Percentiles rank a stretch among this genome's conserved stretches.
These are phyloP conservation scores for Willowsia nigromaculata DNA, from an alignment of 2,888 invertebrate species.

Conservation along the genomic window DNA sequence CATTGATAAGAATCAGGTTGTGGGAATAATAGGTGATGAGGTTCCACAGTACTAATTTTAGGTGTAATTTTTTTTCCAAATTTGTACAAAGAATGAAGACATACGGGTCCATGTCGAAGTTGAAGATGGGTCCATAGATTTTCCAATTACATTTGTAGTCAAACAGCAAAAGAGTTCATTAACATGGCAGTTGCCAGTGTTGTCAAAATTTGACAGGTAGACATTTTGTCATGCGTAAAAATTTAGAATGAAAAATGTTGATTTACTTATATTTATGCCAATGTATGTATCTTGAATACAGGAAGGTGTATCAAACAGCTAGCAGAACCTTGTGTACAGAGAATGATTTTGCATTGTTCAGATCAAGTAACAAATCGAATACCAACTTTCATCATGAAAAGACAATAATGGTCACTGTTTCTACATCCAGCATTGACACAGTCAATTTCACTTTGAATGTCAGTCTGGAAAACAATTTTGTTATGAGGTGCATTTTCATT, in stretches of 20 bases:
- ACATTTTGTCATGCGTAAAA: background rate
- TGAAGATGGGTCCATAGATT: conserved; percentile 81
- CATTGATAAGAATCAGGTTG: too few relatives aligned
- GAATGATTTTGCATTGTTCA: conserved; percentile 58
- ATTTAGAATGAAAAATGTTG: background rate
- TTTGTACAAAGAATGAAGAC: conserved; percentile 73
- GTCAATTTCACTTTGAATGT: conserved; percentile 84
- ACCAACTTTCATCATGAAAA: conserved; percentile 77
- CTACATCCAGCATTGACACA: conserved; percentile 84
- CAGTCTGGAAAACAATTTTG: conserved; percentile 84
- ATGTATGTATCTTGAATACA: background rate
- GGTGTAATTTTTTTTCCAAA: background rate
- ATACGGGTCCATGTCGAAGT: conserved; percentile 79
- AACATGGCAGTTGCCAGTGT: conserved; percentile 89
- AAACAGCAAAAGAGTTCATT: conserved; percentile 87
- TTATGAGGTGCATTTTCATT: conserved; percentile 80
- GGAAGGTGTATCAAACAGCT: conserved; percentile 73
- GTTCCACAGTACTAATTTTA: too few relatives aligned
- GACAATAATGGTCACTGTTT: conserved; percentile 85
- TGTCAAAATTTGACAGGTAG: conserved; percentile 69
- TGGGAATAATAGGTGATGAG: too few relatives aligned
- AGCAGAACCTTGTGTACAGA: conserved; percentile 85
- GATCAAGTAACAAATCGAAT: background rate
- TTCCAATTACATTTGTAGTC: conserved; percentile 87
- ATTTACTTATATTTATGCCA: background rate